A percentile compares a stretch with the other conserved stretches of the same genome.
Evolutionary conservation across 2,113 vertebrate genomes (phyloP).

Genomic region (Cathartes aura): DNA sequence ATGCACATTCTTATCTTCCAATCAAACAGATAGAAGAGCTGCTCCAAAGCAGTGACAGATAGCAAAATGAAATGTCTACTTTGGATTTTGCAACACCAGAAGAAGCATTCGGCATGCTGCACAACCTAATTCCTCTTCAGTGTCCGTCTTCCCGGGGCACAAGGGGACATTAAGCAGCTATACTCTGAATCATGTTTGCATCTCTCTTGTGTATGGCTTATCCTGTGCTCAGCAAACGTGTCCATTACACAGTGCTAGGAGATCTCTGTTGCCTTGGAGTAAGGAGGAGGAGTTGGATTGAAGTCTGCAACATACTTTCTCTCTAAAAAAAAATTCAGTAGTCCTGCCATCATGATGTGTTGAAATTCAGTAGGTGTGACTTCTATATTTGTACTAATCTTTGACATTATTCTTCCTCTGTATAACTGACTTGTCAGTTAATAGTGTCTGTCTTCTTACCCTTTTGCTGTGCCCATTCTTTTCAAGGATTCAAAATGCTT

Average conservation of each 20-base stretch:
- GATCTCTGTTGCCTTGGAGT: background rate
- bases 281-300: background rate
- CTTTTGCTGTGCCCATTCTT: conserved; percentile 45
- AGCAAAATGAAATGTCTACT: background rate
- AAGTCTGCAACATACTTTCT: background rate
- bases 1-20: background rate
- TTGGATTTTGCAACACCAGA: background rate
- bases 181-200: background rate
- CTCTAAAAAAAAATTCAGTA: background rate
- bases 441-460: conserved; percentile 6
- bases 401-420: background rate
- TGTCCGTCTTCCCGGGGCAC: accelerated
- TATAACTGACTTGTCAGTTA: background rate
- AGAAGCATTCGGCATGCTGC: background rate
- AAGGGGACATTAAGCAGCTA: background rate
- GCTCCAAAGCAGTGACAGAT: background rate
- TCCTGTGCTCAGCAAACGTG: background rate
- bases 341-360: background rate
- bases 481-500: conserved; percentile 41
- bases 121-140: background rate
- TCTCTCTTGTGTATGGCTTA: background rate
- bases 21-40: background rate
- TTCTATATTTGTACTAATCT: conserved; percentile 19
- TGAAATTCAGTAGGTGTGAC: background rate
- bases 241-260: background rate